Evolutionary conservation across 2,888 invertebrate species (phyloP).

Genomic region (Phasia obesa): DNA sequence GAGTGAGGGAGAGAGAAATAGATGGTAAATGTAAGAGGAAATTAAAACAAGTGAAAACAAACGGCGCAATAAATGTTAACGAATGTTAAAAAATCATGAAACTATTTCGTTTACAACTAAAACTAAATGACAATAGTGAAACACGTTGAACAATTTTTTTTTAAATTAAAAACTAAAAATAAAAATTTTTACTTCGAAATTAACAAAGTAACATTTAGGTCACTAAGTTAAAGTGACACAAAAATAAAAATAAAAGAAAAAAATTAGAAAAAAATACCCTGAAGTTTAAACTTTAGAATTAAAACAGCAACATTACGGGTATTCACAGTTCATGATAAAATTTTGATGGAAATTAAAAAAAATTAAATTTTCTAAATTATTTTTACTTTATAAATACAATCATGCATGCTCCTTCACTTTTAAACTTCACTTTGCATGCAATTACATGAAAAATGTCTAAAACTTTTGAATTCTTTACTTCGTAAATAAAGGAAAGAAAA

Average conservation of each 20-base stretch:
- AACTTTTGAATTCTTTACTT: constrained; percentile 24
- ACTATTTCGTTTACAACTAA: constrained; percentile 17
- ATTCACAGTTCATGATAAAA: background rate
- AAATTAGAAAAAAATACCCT: background rate
- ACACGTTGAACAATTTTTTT: constrained; percentile 22
- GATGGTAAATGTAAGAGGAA: background rate
- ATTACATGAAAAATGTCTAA: constrained; percentile 23
- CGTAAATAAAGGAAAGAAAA: constrained; percentile 11
- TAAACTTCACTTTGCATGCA: background rate
- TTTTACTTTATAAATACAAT: background rate
- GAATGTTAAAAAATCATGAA: constrained; percentile 23
- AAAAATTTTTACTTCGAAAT: constrained; percentile 6
- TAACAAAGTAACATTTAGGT: constrained; percentile 32
- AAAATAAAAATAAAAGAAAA: background rate
- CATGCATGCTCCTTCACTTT: background rate
- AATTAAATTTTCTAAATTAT: background rate
- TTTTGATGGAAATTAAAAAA: constrained; percentile 3
- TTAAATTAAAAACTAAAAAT: constrained; percentile 40
- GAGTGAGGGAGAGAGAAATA: background rate
- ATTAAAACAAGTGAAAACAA: constrained; percentile 15
- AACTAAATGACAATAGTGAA: constrained; percentile 24
- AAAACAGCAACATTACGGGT: no score
- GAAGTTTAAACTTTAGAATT: background rate
- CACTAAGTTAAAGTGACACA: constrained; percentile 10
- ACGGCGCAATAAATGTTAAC: background rate